Evolutionary conservation across 2,888 invertebrate genomes (phyloP).

Genomic region (Campoletis raptor): DNA sequence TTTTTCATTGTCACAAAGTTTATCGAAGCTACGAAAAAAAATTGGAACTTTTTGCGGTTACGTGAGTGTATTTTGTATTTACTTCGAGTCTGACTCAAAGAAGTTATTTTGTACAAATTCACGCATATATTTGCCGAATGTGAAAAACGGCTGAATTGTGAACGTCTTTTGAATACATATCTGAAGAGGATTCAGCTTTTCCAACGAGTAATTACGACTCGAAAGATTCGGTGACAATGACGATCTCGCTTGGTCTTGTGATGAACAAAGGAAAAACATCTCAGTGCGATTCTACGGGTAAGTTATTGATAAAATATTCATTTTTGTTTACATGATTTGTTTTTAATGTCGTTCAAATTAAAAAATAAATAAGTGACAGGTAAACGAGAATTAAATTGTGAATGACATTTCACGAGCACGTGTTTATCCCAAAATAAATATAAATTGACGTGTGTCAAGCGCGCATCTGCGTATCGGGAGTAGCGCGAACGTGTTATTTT

Average conservation of each 20-base stretch:
- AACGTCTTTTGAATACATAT: not conserved
- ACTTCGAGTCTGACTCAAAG: not conserved
- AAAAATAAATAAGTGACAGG: not conserved
- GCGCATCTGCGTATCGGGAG: slow-evolving; percentile 2
- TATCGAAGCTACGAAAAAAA: slow-evolving; percentile 4
- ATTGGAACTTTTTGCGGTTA: not conserved
- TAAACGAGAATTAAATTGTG: not conserved
- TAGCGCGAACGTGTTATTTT: not conserved
- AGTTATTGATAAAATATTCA: slow-evolving; percentile 16
- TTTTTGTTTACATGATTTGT: not conserved
- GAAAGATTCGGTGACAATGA: slow-evolving; percentile 59
- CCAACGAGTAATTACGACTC: not conserved
- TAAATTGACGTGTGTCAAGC: slow-evolving; percentile 9
- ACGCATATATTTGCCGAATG: not conserved
- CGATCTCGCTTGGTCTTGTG: slow-evolving; percentile 55
- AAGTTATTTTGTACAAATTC: not conserved
- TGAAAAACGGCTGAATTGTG: not conserved
- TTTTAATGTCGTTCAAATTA: not conserved
- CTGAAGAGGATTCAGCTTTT: not conserved
- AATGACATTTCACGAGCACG: not conserved
- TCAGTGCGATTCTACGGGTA: slow-evolving; percentile 37
- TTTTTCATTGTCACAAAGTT: slow-evolving; percentile 5
- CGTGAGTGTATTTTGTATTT: not conserved
- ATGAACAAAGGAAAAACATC: slow-evolving; percentile 30
- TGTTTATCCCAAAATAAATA: not conserved